phyloP scores from a whole-genome alignment of 1,140 invertebrate species.

The Anastrepha obliqua region DNA sequence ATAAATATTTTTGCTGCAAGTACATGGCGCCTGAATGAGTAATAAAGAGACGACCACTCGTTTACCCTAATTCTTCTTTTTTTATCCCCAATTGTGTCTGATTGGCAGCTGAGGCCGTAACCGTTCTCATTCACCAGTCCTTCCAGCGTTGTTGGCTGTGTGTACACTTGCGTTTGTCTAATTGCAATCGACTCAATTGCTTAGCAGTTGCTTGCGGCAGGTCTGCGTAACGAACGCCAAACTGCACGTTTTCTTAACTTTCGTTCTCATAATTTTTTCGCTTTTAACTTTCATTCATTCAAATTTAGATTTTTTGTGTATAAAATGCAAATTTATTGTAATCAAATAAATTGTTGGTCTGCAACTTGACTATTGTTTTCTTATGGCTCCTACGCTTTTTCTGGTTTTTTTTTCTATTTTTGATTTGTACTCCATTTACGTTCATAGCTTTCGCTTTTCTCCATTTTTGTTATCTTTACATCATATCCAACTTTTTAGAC shows the following conservation, averaged over 20 bases:
- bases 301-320: neutral
- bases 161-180: no score
- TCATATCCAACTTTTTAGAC: neutral
- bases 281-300: neutral
- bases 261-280: neutral
- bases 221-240: neutral
- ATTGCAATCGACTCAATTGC: neutral
- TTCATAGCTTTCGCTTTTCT: neutral
- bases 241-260: neutral
- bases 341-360: neutral
- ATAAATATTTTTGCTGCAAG: no score
- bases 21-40: no score
- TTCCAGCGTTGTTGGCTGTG: neutral
- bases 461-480: neutral
- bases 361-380: neutral
- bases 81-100: neutral
- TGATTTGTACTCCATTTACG: neutral
- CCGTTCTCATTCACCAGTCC: neutral
- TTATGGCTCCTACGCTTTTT: neutral
- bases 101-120: neutral
- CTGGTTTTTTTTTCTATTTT: neutral
- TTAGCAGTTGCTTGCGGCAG: neutral
- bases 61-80: no score
- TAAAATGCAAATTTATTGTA: conserved; percentile 3
- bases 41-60: no score